phyloP scores from a whole-genome alignment of 2,113 vertebrate genomes.

The Corythaeola cristata region DNA sequence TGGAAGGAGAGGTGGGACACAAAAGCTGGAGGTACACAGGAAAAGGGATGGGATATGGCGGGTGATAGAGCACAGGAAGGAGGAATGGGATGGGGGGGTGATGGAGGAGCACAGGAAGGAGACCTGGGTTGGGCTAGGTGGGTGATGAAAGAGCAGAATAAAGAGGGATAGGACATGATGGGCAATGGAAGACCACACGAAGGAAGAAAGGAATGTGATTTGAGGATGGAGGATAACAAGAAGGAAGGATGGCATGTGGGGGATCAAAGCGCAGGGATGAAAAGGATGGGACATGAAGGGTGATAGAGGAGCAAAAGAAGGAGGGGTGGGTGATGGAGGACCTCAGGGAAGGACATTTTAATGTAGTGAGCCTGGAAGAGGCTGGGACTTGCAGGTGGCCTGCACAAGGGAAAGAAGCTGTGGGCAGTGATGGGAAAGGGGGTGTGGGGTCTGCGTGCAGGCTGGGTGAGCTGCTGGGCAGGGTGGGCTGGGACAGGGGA shows the following conservation, averaged over 20 bases:
- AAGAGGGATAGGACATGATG: not conserved
- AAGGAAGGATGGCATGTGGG: not conserved
- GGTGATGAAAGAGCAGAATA: not conserved
- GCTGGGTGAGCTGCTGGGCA: not conserved
- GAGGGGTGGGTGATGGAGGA: not conserved
- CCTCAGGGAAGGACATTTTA: not conserved
- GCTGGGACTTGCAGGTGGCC: not conserved
- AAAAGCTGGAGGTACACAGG: not conserved
- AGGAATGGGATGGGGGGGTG: not conserved
- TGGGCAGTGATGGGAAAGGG: fast-evolving
- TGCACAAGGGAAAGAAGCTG: not conserved
- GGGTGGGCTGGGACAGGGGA: not conserved
- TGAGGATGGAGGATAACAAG: not conserved
- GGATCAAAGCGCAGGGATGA: not conserved
- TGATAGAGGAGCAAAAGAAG: not conserved
- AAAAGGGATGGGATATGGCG: not conserved
- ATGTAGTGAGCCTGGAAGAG: not conserved
- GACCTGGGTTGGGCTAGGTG: not conserved
- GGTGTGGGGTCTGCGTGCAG: not conserved
- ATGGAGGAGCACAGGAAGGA: not conserved
- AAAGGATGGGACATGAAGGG: not conserved
- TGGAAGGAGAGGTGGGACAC: not conserved
- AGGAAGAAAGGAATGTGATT: not conserved
- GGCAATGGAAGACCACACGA: not conserved
- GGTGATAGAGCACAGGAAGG: not conserved